A percentile compares a stretch with the other conserved stretches of the same genome.
Evolutionary conservation across 2,113 vertebrate species (phyloP).

Genomic region (Hoplias malabaricus): DNA sequence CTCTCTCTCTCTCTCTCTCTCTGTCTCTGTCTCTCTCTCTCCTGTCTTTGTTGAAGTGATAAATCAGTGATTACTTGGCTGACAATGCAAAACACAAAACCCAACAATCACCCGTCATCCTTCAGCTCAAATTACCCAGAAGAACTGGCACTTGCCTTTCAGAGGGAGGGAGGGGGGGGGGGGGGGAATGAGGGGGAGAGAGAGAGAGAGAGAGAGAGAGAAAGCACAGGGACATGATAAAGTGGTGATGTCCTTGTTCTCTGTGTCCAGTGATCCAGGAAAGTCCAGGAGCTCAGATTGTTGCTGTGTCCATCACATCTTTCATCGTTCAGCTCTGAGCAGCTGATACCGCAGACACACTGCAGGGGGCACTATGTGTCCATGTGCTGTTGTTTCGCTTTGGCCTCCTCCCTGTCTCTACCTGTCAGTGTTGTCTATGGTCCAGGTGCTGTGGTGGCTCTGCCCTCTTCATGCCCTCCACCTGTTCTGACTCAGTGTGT

Average conservation of each 20-base stretch:
- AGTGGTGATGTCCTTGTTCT: no score
- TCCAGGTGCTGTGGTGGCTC: no score
- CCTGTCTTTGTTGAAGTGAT: constrained; percentile 42
- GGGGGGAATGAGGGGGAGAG: background rate
- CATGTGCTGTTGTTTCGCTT: no score
- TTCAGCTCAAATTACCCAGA: constrained; percentile 48
- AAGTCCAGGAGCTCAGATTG: no score
- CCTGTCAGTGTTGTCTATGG: no score
- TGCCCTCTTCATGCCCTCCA: no score
- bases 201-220: background rate
- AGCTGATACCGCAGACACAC: background rate
- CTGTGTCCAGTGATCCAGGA: no score
- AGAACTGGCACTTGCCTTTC: constrained; percentile 47
- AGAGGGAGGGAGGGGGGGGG: constrained; percentile 1
- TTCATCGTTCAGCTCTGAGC: no score
- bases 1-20: background rate
- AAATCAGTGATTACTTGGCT: constrained; percentile 57
- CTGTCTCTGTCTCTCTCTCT: constrained; percentile 18
- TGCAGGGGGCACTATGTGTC: no score
- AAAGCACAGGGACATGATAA: background rate
- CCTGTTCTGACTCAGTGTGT: no score
- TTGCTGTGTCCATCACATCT: no score
- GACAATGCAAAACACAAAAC: constrained; percentile 57
- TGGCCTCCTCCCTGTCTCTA: no score
- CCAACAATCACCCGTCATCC: constrained; percentile 48